These are phyloP conservation scores for Apostichopus californicus DNA, from an alignment of 35 echinoderm and acorn worm genomes.

Conservation along the genomic window DNA sequence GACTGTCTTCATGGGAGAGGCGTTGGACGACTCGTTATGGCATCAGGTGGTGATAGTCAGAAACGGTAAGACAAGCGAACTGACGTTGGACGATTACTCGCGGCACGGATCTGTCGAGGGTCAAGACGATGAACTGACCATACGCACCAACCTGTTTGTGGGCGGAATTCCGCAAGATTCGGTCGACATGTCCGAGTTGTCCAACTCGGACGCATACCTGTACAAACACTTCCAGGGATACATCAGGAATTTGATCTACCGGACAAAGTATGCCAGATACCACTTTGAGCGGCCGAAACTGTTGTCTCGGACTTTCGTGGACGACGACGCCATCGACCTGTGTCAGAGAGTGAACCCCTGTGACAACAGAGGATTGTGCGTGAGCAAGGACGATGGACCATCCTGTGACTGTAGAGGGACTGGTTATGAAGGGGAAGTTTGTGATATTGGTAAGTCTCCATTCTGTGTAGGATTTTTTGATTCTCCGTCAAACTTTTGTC, in stretches of 20 bases:
- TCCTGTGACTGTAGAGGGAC: constrained; percentile 77
- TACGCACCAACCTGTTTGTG: constrained; percentile 71
- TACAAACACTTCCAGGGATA: constrained; percentile 61
- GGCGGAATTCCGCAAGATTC: constrained; percentile 71
- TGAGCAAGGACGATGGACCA: constrained; percentile 56
- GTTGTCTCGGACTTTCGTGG: constrained; percentile 14
- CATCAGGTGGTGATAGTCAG: constrained; percentile 65
- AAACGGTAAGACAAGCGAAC: constrained; percentile 29
- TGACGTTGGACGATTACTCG: constrained; percentile 63
- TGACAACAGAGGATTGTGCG: constrained; percentile 72
- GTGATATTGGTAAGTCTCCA: constrained; percentile 66
- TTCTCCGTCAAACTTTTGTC: too few species aligned
- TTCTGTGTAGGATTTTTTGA: neutral
- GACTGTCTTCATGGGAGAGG: constrained; percentile 65
- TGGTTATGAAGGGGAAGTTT: constrained; percentile 70
- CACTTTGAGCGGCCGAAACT: constrained; percentile 57
- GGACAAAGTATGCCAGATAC: constrained; percentile 45
- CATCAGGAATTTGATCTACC: constrained; percentile 71
- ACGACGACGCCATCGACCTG: constrained; percentile 71
- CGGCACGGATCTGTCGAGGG: constrained; percentile 59
- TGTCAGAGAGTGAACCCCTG: constrained; percentile 77
- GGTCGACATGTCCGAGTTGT: constrained; percentile 20
- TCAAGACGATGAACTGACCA: constrained; percentile 54
- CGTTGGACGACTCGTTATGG: constrained; percentile 65
- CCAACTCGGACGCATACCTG: constrained; percentile 51